phyloP scores from a whole-genome alignment of 2,888 invertebrate genomes.

The Hirtodrosophila cameraria region DNA sequence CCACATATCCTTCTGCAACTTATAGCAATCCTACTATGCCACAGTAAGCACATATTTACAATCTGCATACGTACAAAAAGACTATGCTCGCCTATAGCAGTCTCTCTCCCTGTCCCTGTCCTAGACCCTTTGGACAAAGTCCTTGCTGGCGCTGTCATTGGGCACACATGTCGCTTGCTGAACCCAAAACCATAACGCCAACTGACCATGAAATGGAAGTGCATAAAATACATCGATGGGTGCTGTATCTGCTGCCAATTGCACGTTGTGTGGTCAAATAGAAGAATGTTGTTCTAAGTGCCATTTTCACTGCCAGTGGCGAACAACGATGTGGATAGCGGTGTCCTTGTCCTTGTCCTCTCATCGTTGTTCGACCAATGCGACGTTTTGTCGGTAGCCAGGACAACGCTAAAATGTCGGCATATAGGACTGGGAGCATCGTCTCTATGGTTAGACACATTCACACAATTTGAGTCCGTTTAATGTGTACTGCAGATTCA shows the following conservation, averaged over 20 bases:
- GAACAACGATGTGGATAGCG: conserved; percentile 21
- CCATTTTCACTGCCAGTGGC: conserved; percentile 25
- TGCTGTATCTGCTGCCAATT: conserved; percentile 64
- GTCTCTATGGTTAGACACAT: conserved; percentile 11
- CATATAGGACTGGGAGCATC: background rate
- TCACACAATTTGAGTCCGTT: conserved; percentile 19
- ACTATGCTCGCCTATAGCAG: too few species aligned
- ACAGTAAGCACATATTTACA: too few species aligned
- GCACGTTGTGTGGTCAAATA: conserved; percentile 73
- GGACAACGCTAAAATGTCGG: conserved; percentile 21
- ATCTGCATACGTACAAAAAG: background rate
- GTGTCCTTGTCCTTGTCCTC: background rate
- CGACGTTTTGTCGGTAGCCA: conserved; percentile 30
- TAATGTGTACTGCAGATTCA: conserved; percentile 14
- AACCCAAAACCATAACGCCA: conserved; percentile 64
- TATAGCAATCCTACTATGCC: too few species aligned
- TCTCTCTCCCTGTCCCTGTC: background rate
- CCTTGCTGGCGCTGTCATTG: conserved; percentile 41
- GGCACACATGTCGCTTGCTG: conserved; percentile 59
- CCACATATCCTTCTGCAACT: too few species aligned
- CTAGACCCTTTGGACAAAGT: background rate
- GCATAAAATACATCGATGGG: conserved; percentile 72
- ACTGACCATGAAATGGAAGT: conserved; percentile 78
- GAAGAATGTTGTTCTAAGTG: conserved; percentile 42
- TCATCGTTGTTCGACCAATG: conserved; percentile 11